A percentile compares a stretch with the other conserved stretches of the same genome.
phyloP scores from a whole-genome alignment of 2,113 vertebrate species.

The Pungitius pungitius region DNA sequence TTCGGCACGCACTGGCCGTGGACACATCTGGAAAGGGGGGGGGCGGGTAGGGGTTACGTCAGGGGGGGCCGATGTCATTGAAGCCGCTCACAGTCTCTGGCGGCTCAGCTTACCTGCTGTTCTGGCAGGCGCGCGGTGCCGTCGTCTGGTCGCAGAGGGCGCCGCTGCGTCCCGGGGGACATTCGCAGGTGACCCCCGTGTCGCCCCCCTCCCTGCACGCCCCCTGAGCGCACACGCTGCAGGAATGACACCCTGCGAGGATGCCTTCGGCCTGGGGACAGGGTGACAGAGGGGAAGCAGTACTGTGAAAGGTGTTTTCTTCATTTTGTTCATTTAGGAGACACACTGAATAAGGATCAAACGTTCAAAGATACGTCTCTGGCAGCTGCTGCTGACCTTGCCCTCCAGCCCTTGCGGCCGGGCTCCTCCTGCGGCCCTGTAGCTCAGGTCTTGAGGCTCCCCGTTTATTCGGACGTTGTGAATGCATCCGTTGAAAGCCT shows the following conservation, averaged over 20 bases:
- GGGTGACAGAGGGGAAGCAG: not conserved
- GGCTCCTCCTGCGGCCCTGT: constrained; percentile 49
- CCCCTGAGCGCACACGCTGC: constrained; percentile 92
- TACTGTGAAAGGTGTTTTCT: too few relatives aligned
- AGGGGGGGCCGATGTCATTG: not conserved
- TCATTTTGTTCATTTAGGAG: too few relatives aligned
- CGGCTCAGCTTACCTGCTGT: constrained; percentile 81
- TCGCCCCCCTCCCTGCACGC: constrained; percentile 89
- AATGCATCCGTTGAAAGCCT: constrained; percentile 92
- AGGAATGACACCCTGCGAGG: constrained; percentile 92
- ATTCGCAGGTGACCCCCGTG: constrained; percentile 90
- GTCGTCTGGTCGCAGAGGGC: constrained; percentile 89
- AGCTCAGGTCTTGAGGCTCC: constrained; percentile 91
- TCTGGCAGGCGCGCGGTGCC: constrained; percentile 82
- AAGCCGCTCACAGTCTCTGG: not conserved
- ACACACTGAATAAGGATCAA: too few relatives aligned
- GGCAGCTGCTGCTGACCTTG: constrained; percentile 55
- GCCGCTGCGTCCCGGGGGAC: constrained; percentile 87
- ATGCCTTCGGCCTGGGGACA: constrained; percentile 73
- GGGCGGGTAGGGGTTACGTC: not conserved
- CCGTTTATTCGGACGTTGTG: constrained; percentile 94
- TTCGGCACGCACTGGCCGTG: constrained; percentile 85
- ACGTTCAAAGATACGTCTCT: too few relatives aligned
- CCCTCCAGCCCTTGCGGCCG: constrained; percentile 78
- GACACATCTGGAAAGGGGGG: constrained; percentile 81